These are phyloP conservation scores for Aphidoletes aphidimyza DNA, from an alignment of 2,888 invertebrate species.

Conservation along the genomic window DNA sequence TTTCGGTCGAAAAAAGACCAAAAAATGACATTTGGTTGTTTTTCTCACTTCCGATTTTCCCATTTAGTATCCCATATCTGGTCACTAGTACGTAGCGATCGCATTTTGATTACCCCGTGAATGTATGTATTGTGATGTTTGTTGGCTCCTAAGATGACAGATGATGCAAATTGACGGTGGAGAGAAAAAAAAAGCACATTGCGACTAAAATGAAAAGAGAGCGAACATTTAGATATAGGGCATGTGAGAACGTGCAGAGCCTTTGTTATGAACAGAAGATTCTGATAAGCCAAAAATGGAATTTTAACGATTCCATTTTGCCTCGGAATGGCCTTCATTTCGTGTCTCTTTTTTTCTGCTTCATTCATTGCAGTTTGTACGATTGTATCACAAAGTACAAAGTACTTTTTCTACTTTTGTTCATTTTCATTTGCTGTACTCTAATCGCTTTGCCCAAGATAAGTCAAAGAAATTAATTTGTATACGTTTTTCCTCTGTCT, in stretches of 20 bases:
- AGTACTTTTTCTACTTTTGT: background rate
- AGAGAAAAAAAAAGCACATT: background rate
- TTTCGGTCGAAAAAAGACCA: too few relatives aligned
- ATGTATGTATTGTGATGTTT: background rate
- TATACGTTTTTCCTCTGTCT: background rate
- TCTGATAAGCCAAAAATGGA: slow-evolving; percentile 44
- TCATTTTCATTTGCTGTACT: background rate
- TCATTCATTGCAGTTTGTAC: background rate
- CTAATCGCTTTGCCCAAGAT: background rate
- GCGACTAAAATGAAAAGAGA: background rate
- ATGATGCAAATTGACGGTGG: slow-evolving; percentile 4
- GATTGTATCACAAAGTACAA: background rate
- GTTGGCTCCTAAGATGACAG: background rate
- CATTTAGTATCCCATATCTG: background rate
- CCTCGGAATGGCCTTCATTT: background rate
- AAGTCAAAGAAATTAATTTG: slow-evolving; percentile 24
- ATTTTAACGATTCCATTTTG: background rate
- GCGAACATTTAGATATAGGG: background rate
- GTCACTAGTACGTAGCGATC: slow-evolving; percentile 1
- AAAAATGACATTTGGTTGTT: too few relatives aligned
- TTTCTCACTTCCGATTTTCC: background rate
- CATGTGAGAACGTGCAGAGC: background rate
- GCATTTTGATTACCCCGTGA: background rate
- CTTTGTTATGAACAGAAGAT: background rate
- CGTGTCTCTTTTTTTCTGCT: background rate